These are phyloP conservation scores for Rhagologus leucostigma DNA, from an alignment of 2,113 vertebrate genomes.

Conservation along the genomic window DNA sequence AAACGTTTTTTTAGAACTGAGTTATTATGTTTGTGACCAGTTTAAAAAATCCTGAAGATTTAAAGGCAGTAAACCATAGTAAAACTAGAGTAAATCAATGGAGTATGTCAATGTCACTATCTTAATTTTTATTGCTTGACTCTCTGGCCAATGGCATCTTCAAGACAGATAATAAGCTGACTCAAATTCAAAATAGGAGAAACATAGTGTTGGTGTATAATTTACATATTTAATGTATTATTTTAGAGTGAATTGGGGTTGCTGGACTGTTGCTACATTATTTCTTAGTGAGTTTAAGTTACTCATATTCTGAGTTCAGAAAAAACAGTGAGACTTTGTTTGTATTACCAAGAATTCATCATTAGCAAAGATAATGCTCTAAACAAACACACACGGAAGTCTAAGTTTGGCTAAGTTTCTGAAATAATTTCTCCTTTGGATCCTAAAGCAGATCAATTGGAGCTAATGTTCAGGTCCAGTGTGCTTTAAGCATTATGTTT, in stretches of 20 bases:
- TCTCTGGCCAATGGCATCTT: not conserved
- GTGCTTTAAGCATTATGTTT: not conserved
- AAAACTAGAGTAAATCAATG: not conserved
- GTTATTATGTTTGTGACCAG: not conserved
- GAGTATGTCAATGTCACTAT: not conserved
- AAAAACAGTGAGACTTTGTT: not conserved
- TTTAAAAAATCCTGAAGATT: not conserved
- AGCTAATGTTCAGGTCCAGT: not conserved
- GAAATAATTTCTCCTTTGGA: not conserved
- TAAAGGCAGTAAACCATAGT: not conserved
- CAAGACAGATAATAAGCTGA: not conserved
- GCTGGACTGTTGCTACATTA: not conserved
- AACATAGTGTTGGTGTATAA: not conserved
- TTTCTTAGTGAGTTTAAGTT: not conserved
- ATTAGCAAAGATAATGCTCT: not conserved
- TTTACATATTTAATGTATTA: not conserved
- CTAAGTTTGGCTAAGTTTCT: not conserved
- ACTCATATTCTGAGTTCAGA: not conserved
- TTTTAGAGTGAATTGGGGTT: not conserved
- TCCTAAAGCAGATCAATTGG: not conserved
- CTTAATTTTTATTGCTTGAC: not conserved
- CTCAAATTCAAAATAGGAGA: not conserved
- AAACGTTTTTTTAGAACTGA: not conserved
- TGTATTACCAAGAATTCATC: not conserved
- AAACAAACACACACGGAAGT: not conserved